phyloP scores from a whole-genome alignment of 1,140 invertebrate genomes.

The Penaeus japonicus region DNA sequence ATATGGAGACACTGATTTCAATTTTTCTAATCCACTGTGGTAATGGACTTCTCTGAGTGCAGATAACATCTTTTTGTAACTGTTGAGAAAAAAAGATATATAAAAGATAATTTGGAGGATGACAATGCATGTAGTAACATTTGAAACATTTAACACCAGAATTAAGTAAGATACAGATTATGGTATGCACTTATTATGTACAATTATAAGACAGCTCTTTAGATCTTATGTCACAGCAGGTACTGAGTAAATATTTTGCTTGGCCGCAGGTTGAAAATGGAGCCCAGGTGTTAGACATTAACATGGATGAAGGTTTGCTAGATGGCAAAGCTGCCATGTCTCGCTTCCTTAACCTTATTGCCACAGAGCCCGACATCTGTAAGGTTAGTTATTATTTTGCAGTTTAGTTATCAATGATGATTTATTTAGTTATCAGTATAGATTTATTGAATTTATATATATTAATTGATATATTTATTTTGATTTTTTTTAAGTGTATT shows the following conservation, averaged over 20 bases:
- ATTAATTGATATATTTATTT: background rate
- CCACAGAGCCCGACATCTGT: slow-evolving; percentile 68
- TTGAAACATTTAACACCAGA: too few species aligned
- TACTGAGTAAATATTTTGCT: background rate
- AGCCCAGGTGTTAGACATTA: slow-evolving; percentile 73
- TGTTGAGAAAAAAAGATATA: too few species aligned
- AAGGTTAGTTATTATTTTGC: slow-evolving; percentile 66
- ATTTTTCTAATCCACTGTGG: too few species aligned
- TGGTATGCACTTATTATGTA: too few species aligned
- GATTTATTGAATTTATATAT: background rate
- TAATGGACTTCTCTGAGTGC: too few species aligned
- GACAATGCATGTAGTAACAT: too few species aligned
- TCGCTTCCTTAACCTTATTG: slow-evolving; percentile 71
- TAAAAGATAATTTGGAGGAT: too few species aligned
- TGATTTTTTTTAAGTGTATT: too few species aligned
- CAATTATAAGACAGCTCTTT: background rate
- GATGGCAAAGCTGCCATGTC: slow-evolving; percentile 70
- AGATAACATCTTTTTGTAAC: too few species aligned
- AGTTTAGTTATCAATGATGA: too few species aligned
- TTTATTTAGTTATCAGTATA: background rate
- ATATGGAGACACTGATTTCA: too few species aligned
- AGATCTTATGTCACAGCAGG: background rate
- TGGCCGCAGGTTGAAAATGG: slow-evolving; percentile 71
- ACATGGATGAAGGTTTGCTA: slow-evolving; percentile 75
- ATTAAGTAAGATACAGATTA: too few species aligned